Evolutionary conservation across 2,113 vertebrate genomes (phyloP), one percentile per base, ranked within the genome.

Genomic region (Protomyctophum bolini): DNA sequence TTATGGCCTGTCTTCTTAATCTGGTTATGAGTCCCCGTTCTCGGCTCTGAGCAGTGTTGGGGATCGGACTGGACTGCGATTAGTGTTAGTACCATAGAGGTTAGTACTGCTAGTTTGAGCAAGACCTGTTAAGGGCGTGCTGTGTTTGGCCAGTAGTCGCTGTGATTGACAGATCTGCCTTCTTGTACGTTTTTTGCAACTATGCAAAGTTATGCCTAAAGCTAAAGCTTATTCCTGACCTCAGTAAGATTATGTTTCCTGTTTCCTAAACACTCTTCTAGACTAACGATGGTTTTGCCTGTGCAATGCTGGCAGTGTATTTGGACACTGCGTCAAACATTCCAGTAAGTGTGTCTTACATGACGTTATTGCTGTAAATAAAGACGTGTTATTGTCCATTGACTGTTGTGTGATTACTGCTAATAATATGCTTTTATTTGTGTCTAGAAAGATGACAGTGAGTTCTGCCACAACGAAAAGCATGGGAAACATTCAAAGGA

Each of bases 281-380:
- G 97, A 91, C 93, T 29, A 56, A 68, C 6, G 81, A 88, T 1
- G 92, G 94, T 56, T 75, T 90, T 10, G 92, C 96, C 48, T 95
- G 95, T 70, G 98, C 96, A 47, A 93, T 99, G 94, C 92, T 98
- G 0, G 73, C 96, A 3, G 93, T 99, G 55, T 99, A 97, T 89
- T 89, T 99, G 88, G 95, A 99, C 74, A 93, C 83, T 0, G 97
- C 96, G 55, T 95, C 94, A 66, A 95, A 96, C 77, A 88, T 99
- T 51, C 96, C 97, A 7, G 98, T 99, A 75, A 96, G 96, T 95
- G 45, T 11, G 14, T 8, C 12, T n/a, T 46, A 15, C 49, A 1
- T 2, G 21, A 12, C 10, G 9, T 2, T 50, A 14, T 9, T 47
- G 49, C 0, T 55, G 50, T 69, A 4, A 14, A 33, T 12, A 51